A percentile compares a stretch with the other conserved stretches of the same genome.
These are phyloP conservation scores for Popillia japonica DNA, from an alignment of 1,140 invertebrate species.

Conservation along the genomic window DNA sequence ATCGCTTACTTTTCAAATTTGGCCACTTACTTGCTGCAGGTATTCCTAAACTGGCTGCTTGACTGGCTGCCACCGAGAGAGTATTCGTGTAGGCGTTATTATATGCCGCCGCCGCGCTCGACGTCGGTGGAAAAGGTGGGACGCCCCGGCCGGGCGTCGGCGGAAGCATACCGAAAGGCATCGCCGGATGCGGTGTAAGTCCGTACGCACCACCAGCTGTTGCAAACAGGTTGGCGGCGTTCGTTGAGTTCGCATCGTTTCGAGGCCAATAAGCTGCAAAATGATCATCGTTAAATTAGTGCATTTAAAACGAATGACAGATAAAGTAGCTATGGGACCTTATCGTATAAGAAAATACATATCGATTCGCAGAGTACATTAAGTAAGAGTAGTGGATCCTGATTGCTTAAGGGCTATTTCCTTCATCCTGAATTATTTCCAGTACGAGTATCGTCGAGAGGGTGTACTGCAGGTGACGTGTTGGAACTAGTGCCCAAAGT, in stretches of 20 bases:
- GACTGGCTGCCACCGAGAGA: conserved; percentile 80
- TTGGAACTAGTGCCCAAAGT: no score
- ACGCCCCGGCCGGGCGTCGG: conserved; percentile 49
- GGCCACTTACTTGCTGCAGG: conserved; percentile 69
- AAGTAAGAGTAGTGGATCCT: no score
- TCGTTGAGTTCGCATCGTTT: conserved; percentile 62
- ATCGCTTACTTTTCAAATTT: no score
- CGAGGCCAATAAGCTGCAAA: conserved; percentile 74
- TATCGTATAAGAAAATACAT: no score
- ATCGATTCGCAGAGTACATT: no score
- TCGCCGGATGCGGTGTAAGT: conserved; percentile 62
- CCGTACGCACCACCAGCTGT: conserved; percentile 66
- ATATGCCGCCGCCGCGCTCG: conserved; percentile 61
- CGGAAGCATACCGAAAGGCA: conserved; percentile 58
- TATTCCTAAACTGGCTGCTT: conserved; percentile 78
- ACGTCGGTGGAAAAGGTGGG: conserved; percentile 58
- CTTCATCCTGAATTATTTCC: no score
- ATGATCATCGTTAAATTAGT: not conserved
- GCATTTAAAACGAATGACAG: not conserved
- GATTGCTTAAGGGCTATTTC: no score
- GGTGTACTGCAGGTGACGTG: no score
- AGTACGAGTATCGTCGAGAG: no score
- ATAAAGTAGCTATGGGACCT: no score
- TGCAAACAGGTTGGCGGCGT: conserved; percentile 61
- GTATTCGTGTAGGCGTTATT: conserved; percentile 75